Evolutionary conservation across 1,140 invertebrate species (phyloP).

Genomic region (Amphibalanus amphitrite): DNA sequence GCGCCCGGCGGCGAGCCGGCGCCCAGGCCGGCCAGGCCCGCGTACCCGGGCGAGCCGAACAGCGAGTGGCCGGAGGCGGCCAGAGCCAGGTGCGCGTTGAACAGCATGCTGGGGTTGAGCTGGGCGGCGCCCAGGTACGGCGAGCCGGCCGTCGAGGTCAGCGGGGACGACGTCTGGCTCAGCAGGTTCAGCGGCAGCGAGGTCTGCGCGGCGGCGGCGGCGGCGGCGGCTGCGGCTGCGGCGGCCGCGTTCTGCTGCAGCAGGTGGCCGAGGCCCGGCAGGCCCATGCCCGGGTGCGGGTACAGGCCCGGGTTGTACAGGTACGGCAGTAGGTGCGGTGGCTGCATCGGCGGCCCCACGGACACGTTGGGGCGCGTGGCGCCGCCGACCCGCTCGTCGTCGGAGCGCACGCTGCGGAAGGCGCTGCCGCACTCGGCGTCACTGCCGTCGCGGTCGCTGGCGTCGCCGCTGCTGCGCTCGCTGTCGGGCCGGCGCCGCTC

Average conservation of each 20-base stretch:
- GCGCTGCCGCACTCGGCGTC: constrained; percentile 17
- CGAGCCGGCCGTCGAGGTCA: constrained; percentile 5
- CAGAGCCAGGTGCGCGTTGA: constrained; percentile 60
- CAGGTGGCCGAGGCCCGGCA: neutral
- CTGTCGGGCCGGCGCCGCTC: neutral
- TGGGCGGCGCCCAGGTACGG: constrained; percentile 18
- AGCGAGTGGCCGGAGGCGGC: constrained; percentile 31
- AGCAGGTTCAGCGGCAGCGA: constrained; percentile 2
- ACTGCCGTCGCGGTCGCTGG: constrained; percentile 18
- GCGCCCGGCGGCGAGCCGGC: constrained; percentile 14
- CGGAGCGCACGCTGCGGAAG: neutral
- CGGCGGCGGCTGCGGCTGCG: constrained; percentile 8
- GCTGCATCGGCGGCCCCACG: constrained; percentile 69
- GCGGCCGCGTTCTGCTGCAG: constrained; percentile 13
- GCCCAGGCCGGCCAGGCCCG: constrained; percentile 17
- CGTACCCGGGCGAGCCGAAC: constrained; percentile 20
- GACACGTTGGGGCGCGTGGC: constrained; percentile 43
- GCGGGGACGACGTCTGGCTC: neutral
- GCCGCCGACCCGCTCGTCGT: constrained; percentile 16
- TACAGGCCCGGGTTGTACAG: constrained; percentile 68
- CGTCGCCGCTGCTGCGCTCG: neutral
- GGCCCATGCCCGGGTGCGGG: constrained; percentile 25
- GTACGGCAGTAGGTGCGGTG: constrained; percentile 58
- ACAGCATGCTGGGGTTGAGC: constrained; percentile 54
- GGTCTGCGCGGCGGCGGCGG: neutral